These are phyloP conservation scores for Littorina saxatilis DNA, from an alignment of 1,140 invertebrate species.

Conservation along the genomic window DNA sequence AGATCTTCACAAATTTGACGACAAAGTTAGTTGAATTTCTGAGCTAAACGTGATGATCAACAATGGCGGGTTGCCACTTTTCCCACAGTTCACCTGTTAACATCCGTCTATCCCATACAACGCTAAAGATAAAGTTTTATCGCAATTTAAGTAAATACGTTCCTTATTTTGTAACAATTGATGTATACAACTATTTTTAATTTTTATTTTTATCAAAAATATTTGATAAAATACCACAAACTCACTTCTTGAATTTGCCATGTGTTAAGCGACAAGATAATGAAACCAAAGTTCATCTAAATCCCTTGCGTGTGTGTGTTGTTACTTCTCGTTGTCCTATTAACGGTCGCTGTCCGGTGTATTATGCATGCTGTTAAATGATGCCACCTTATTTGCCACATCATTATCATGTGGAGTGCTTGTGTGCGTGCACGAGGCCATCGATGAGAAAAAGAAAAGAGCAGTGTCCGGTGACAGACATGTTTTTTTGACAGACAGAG, in stretches of 20 bases:
- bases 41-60: conserved; percentile 25
- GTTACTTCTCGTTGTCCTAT: no score
- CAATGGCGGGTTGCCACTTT: conserved; percentile 27
- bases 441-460: no score
- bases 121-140: not conserved
- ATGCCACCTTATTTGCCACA: no score
- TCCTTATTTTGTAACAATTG: no score
- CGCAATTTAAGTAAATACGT: not conserved
- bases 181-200: not conserved
- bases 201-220: not conserved
- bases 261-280: conserved; percentile 1
- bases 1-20: not conserved
- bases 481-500: no score
- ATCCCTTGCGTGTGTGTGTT: not conserved
- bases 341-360: no score
- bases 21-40: not conserved
- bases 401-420: no score
- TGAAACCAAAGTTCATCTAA: conserved; percentile 18
- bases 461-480: no score
- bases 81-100: conserved; percentile 17
- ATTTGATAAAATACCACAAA: not conserved
- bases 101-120: conserved; percentile 18
- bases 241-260: not conserved
- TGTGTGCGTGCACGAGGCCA: no score
- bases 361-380: not conserved